Conservation (phyloP, 2,797 vertebrate genomes). For the Ceryle rudis region DNA sequence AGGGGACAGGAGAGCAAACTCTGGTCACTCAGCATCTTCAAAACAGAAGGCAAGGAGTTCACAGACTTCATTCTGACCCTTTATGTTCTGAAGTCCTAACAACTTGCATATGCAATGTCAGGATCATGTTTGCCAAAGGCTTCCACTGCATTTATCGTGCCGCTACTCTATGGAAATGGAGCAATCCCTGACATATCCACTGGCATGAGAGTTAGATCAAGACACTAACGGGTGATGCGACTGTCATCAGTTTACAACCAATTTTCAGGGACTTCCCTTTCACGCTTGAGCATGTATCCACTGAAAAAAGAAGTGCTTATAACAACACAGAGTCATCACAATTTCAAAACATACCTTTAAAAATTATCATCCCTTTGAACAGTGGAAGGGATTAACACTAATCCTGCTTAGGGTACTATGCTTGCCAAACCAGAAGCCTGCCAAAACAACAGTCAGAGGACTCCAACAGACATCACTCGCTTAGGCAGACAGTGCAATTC, state of each 20-base stretch:
- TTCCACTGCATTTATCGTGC: neutral
- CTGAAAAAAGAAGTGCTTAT: neutral
- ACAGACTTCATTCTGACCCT: neutral
- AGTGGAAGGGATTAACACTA: neutral
- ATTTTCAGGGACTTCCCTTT: neutral
- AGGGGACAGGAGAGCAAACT: neutral
- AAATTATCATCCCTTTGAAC: neutral
- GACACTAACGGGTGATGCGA: neutral
- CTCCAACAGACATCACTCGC: neutral
- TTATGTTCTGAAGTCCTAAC: neutral
- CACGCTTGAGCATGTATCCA: neutral
- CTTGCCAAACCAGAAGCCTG: neutral
- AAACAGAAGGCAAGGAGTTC: neutral
- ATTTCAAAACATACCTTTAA: neutral
- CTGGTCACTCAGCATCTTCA: neutral
- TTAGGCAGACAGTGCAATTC: neutral
- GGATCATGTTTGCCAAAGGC: neutral
- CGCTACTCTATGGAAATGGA: neutral
- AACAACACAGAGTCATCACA: neutral
- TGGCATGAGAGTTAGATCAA: neutral
- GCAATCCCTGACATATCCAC: neutral
- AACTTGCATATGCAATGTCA: neutral
- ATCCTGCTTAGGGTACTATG: neutral
- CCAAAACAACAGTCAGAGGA: neutral
- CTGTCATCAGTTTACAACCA: neutral